phyloP scores from a whole-genome alignment of 1,140 invertebrate species.

The Pantala flavescens region DNA sequence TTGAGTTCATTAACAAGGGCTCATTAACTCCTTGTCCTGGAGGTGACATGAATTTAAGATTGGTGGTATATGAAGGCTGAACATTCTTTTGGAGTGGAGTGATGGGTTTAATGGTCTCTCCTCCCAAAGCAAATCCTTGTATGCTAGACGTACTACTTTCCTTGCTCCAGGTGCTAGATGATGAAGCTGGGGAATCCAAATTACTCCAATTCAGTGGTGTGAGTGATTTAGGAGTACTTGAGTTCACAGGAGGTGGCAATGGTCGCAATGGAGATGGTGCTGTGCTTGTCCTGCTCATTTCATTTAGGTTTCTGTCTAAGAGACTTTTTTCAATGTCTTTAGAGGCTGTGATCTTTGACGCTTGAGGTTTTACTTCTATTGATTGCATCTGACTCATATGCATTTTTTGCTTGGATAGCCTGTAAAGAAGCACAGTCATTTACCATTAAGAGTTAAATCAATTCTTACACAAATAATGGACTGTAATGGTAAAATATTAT shows the following conservation, averaged over 20 bases:
- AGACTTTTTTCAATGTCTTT: not conserved
- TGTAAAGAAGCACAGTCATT: not conserved
- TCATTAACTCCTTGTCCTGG: not conserved
- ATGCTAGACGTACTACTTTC: not conserved
- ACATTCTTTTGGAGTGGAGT: not conserved
- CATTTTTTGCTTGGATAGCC: not conserved
- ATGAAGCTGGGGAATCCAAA: not conserved
- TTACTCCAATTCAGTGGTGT: not conserved
- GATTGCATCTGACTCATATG: not conserved
- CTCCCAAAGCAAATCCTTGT: not conserved
- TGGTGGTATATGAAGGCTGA: not conserved
- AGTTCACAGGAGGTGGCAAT: not conserved
- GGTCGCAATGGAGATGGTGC: not conserved
- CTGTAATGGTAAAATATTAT: too few relatives aligned
- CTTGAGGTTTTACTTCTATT: not conserved
- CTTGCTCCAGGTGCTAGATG: not conserved
- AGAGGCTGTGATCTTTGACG: not conserved
- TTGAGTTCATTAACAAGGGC: not conserved
- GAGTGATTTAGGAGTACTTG: not conserved
- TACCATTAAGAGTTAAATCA: too few relatives aligned
- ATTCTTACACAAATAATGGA: too few relatives aligned
- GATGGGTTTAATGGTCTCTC: not conserved
- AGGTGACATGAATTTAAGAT: not conserved
- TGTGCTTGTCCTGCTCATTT: not conserved
- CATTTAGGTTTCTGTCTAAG: not conserved